Base-by-base conservation (phyloP, 1,140 invertebrate genomes). In the Cydia pomonella region DNA sequence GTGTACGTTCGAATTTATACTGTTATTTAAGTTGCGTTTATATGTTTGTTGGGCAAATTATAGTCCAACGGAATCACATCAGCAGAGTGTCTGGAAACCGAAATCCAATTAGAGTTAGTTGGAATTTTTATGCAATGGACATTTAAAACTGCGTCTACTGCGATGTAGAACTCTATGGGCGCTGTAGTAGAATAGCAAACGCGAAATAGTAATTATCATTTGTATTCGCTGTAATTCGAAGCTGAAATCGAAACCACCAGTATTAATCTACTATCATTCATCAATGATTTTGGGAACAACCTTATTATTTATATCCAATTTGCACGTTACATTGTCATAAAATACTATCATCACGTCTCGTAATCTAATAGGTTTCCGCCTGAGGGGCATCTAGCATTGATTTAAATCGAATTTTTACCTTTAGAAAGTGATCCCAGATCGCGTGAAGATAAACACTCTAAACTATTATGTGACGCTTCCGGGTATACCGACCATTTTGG, bases 381-480 rank as follows among this genome's bases (percentile, higher is more conserved):
- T 29, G 7, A 25, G 21, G 66, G 74, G 63, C 29, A 50, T 71
- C 63, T 29, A 27, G 2, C 18, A 75, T 75, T 75, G 74, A 74
- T 74, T 74, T 74, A 59, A 75, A 75, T 69, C 74, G 23, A n/a
- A 75, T 66, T 69, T 75, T 75, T 78, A 75, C 16, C 25, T 71
- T 76, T 79, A 79, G 78, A 79, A 79, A 79, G 78, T 74, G 69
- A 69, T 47, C 44, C 10, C 63, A 63, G 64, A 79, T 82, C 71
- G 81, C 81, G 81, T 82, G 81, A 64, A 73, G 76, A 79, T 82
- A 78, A 78, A 78, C 41, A 72, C 62, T 50, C 64, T 44, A 64
- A 25, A n/a, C 62, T 38, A 47, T 71, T 75, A 75, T 64, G 69
- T 75, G 62, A 80, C 75, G 79, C 82, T 81, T 84, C 81, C 82